phyloP scores from a whole-genome alignment of 2,113 vertebrate species.

The Phodopus roborovskii region DNA sequence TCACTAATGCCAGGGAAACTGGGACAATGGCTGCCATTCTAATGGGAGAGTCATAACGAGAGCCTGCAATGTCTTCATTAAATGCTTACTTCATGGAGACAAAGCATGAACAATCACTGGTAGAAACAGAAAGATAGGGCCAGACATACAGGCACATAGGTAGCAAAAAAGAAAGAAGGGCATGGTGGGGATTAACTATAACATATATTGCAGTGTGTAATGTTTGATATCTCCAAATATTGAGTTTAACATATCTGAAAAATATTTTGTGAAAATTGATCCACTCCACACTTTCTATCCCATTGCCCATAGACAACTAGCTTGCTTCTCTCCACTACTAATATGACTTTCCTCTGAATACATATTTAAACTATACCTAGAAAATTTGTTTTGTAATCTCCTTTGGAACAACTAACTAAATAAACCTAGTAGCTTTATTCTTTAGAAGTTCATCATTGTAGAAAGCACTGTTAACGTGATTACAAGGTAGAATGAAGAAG shows the following conservation, averaged over 20 bases:
- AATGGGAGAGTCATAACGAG: neutral
- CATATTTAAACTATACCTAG: neutral
- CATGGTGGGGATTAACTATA: neutral
- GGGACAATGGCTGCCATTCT: neutral
- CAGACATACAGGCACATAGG: neutral
- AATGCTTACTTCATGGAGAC: neutral
- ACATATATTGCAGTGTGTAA: neutral
- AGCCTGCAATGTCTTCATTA: neutral
- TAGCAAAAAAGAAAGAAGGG: neutral
- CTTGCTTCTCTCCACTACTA: neutral
- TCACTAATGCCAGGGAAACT: neutral
- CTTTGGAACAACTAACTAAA: neutral
- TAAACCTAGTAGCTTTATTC: neutral
- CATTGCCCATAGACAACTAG: accelerated
- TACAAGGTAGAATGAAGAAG: accelerated
- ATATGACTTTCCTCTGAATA: neutral
- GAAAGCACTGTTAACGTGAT: neutral
- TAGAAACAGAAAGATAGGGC: neutral
- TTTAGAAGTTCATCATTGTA: neutral
- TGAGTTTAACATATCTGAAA: neutral
- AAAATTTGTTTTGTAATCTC: neutral
- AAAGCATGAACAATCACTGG: neutral
- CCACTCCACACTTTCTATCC: neutral
- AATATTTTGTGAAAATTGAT: neutral
- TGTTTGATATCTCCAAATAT: neutral